Percentiles rank a stretch among this genome's conserved stretches.
These are phyloP conservation scores for Ephialtes manifestator DNA, from an alignment of 2,888 invertebrate species.

Conservation along the genomic window DNA sequence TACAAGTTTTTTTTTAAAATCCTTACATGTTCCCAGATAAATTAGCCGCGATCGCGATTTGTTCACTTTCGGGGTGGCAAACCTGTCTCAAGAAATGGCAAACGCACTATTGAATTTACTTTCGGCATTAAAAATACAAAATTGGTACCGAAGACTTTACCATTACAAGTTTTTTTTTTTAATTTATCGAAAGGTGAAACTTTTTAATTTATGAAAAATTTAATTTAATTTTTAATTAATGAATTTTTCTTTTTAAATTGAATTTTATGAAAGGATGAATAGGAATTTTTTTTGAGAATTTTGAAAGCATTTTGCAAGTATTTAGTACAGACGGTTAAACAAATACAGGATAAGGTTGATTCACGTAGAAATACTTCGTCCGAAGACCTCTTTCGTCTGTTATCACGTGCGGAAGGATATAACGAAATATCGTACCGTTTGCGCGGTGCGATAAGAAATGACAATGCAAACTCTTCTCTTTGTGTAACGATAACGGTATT, in stretches of 20 bases:
- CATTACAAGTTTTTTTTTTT: too few species aligned
- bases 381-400: slow-evolving; percentile 5
- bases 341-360: slow-evolving; percentile 6
- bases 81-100: too few species aligned
- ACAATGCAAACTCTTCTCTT: slow-evolving; percentile 54
- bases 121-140: too few species aligned
- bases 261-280: too few species aligned
- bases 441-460: slow-evolving; percentile 60
- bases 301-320: background rate
- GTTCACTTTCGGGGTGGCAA: too few species aligned
- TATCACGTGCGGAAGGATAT: slow-evolving; percentile 25
- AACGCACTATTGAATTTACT: too few species aligned
- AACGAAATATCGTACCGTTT: slow-evolving; percentile 52
- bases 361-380: slow-evolving; percentile 14
- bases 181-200: background rate
- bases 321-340: background rate
- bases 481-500: slow-evolving; percentile 47
- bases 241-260: background rate
- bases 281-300: background rate
- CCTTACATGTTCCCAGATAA: too few species aligned
- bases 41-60: too few species aligned
- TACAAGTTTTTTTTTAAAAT: too few species aligned
- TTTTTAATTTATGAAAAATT: too few species aligned
- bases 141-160: too few species aligned
- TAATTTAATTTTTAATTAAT: too few species aligned